Evolutionary conservation across 1,140 invertebrate genomes (phyloP).

Genomic region (Leucophenga varia): DNA sequence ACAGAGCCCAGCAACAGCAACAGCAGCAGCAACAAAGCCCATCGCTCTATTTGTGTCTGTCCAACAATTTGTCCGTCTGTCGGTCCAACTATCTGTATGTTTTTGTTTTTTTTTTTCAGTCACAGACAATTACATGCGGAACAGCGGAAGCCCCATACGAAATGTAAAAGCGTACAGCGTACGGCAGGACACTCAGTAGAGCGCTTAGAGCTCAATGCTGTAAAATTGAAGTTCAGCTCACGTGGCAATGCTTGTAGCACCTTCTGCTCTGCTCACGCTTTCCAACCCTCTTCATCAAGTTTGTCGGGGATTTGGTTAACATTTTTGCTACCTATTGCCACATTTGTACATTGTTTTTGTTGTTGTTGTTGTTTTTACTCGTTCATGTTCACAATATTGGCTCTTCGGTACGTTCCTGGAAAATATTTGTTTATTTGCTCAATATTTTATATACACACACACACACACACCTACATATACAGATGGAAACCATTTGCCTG

Average conservation of each 20-base stretch:
- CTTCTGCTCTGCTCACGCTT: too few relatives aligned
- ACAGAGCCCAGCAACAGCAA: background rate
- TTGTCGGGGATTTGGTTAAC: too few relatives aligned
- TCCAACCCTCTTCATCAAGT: too few relatives aligned
- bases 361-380: background rate
- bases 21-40: too few relatives aligned
- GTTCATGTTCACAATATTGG: slow-evolving; percentile 10
- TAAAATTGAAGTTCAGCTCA: slow-evolving; percentile 49
- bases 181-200: background rate
- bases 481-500: too few relatives aligned
- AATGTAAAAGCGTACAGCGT: slow-evolving; percentile 1
- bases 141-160: slow-evolving; percentile 9
- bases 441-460: slow-evolving; percentile 40
- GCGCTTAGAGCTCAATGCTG: background rate
- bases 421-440: slow-evolving; percentile 52
- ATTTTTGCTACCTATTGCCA: too few relatives aligned
- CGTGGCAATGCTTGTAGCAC: slow-evolving; percentile 43
- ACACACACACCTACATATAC: slow-evolving; percentile 13
- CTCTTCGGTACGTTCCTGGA: too few relatives aligned
- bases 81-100: too few relatives aligned
- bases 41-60: too few relatives aligned
- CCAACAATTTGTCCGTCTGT: too few relatives aligned
- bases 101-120: slow-evolving; percentile 20
- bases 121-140: slow-evolving; percentile 49
- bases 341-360: too few relatives aligned